phyloP scores from a whole-genome alignment of 2,888 invertebrate genomes.

The Myathropa florea region DNA sequence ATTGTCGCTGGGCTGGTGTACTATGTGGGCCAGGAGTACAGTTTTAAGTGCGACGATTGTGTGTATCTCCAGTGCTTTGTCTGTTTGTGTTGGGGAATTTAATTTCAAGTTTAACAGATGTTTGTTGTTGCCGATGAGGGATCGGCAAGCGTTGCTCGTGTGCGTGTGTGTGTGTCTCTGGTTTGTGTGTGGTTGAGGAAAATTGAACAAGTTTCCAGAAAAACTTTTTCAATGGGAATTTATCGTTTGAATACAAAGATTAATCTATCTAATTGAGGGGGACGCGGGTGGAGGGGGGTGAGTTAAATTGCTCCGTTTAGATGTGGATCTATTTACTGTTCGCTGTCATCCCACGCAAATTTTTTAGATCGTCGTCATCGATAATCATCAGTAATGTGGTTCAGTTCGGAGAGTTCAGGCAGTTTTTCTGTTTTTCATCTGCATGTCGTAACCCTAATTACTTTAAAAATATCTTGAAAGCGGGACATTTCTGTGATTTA shows the following conservation, averaged over 20 bases:
- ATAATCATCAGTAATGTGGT: background rate
- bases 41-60: slow-evolving; percentile 22
- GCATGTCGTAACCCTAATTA: too few relatives aligned
- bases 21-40: slow-evolving; percentile 34
- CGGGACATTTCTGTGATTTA: too few relatives aligned
- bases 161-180: background rate
- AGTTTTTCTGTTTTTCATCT: too few relatives aligned
- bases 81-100: slow-evolving; percentile 27
- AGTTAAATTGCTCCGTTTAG: background rate
- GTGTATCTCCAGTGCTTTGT: background rate
- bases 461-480: too few relatives aligned
- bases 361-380: background rate
- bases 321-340: background rate
- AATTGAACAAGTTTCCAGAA: background rate
- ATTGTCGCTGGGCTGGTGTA: slow-evolving; percentile 29
- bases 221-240: background rate
- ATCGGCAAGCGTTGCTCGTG: background rate
- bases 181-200: background rate
- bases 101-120: slow-evolving; percentile 51
- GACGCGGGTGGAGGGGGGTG: background rate
- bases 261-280: background rate
- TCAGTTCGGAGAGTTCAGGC: background rate
- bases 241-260: background rate
- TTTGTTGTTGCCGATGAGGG: background rate
- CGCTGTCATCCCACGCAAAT: background rate